Evolutionary conservation across 1,140 invertebrate genomes (phyloP), one percentile per base, ranked within the genome.

Genomic region (Scylla paramamosain): DNA sequence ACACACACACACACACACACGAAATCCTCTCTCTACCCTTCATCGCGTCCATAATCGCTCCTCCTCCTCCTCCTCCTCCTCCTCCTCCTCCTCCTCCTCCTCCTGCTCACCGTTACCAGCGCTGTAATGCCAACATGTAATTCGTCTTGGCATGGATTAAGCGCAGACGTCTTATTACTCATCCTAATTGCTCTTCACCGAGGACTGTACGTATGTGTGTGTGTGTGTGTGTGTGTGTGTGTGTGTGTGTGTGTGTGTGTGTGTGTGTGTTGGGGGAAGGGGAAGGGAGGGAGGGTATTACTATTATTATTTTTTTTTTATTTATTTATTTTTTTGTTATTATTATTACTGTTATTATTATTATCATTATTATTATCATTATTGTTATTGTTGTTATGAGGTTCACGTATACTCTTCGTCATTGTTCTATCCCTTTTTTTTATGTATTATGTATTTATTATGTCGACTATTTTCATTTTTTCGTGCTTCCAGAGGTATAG

Each of bases 1-100:
- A 59, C 52, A 59, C 52, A 59, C 52, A 59, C 52, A 59, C 52
- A 59, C 52, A 59, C 52, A 59, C 52, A 59, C 52, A 3, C 10
- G 39, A 20, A 77, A n/a, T 77, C 67, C 67, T n/a, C 6, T 25
- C 25, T n/a, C 25, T 77, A 77, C 67, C 1, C 25, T 77, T 77
- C 67, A 77, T 77, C n/a, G 67, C 20, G 1, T 77, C 20, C 25
- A 2, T n/a, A 77, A n/a, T 16, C 12, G 10, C 12, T 59, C 52
- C 52, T 39, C 52, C 16, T 59, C 52, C 52, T 59, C 52, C 52
- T 59, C 52, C 52, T 59, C 52, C 52, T 77, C 67, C 67, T 77
- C 67, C 67, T 77, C 67, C 67, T 77, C 67, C 67, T 77, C 67
- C 20, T 77, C 67, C 67, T 77, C 67, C 67, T 77, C 67, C 67